These are phyloP conservation scores for Petroica traversi DNA, from an alignment of 2,113 vertebrate species.

Conservation along the genomic window DNA sequence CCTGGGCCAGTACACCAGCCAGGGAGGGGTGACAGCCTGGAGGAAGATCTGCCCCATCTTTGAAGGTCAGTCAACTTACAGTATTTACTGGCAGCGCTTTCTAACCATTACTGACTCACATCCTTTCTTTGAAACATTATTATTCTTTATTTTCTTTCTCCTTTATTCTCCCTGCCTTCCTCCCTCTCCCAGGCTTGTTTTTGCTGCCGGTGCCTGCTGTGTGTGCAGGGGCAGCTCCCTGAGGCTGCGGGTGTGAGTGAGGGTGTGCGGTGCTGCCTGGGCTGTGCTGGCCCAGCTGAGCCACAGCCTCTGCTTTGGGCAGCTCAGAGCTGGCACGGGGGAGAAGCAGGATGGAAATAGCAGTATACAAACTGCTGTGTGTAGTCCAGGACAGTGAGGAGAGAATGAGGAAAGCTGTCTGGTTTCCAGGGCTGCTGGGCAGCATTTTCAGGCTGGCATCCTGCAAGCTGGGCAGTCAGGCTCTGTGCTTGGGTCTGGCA, in stretches of 20 bases:
- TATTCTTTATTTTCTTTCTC: background rate
- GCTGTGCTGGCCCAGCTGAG: background rate
- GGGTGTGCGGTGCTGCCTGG: background rate
- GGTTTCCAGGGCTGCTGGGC: background rate
- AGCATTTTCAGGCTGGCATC: background rate
- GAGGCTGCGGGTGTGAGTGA: background rate
- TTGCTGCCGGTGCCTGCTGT: background rate
- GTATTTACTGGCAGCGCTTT: background rate
- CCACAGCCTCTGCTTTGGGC: background rate
- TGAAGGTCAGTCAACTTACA: slow-evolving; percentile 75
- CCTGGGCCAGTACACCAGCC: slow-evolving; percentile 90
- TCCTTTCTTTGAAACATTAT: background rate
- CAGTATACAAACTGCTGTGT: background rate
- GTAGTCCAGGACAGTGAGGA: background rate
- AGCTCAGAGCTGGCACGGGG: background rate
- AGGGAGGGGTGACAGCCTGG: slow-evolving; percentile 91
- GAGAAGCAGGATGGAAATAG: background rate
- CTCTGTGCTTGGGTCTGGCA: background rate
- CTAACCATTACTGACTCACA: background rate
- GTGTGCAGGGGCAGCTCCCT: background rate
- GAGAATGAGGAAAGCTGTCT: background rate
- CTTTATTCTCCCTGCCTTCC: background rate
- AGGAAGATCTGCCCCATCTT: slow-evolving; percentile 93
- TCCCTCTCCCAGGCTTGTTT: background rate
- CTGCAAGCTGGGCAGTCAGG: background rate